Evolutionary conservation across 2,888 invertebrate species (phyloP).

Genomic region (Phania funesta): DNA sequence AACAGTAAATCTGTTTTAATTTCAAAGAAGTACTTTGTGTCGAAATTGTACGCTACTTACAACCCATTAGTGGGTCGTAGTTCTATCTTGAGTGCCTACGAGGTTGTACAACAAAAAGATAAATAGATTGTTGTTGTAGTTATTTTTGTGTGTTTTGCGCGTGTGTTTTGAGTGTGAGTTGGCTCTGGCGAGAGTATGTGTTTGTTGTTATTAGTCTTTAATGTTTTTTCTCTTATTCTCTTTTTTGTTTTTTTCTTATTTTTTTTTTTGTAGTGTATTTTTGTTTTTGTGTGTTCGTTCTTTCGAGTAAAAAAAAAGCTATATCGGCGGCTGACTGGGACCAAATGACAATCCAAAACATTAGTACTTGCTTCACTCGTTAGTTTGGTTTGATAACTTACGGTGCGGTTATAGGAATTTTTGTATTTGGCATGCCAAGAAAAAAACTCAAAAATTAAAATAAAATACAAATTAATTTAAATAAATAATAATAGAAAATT

Average conservation of each 20-base stretch:
- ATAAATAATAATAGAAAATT: slow-evolving; percentile 2
- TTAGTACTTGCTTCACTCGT: slow-evolving; percentile 66
- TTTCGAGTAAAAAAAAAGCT: slow-evolving; percentile 38
- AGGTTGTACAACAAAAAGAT: not conserved
- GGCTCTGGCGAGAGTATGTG: slow-evolving; percentile 25
- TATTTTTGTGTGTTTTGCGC: not conserved
- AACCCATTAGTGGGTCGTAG: slow-evolving; percentile 3
- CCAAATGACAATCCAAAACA: slow-evolving; percentile 58
- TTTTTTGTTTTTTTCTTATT: slow-evolving; percentile 4
- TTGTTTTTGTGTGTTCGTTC: slow-evolving; percentile 16
- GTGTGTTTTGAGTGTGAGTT: not conserved
- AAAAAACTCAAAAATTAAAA: slow-evolving; percentile 18
- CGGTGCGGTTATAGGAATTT: slow-evolving; percentile 60
- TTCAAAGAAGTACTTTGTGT: not conserved
- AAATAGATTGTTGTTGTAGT: not conserved
- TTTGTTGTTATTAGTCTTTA: slow-evolving; percentile 28
- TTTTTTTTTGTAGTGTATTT: not conserved
- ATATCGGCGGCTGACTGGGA: slow-evolving; percentile 58
- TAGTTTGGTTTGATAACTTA: slow-evolving; percentile 67
- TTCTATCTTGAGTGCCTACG: slow-evolving; percentile 29
- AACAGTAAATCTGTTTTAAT: too few species aligned
- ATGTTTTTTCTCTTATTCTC: slow-evolving; percentile 21
- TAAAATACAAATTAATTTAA: slow-evolving; percentile 7
- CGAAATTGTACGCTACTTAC: not conserved
- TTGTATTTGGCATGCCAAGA: slow-evolving; percentile 57